These are phyloP conservation scores for Drosophila micromelanica DNA, from an alignment of 1,140 invertebrate genomes.

Conservation along the genomic window DNA sequence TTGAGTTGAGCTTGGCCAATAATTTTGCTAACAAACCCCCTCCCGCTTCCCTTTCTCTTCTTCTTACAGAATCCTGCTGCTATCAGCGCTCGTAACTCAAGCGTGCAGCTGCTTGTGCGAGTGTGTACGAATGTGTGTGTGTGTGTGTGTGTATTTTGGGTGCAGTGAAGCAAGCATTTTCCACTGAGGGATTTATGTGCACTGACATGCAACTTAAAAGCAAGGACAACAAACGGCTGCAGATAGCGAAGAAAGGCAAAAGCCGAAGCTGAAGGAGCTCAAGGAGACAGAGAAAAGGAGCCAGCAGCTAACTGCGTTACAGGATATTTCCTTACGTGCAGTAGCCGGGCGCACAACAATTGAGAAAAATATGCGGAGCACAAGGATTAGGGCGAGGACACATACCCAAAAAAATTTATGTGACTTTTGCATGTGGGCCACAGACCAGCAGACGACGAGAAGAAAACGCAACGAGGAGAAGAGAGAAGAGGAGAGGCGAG, in stretches of 20 bases:
- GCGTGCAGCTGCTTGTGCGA: slow-evolving; percentile 21
- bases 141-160: slow-evolving; percentile 56
- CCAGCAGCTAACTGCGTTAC: slow-evolving; percentile 1
- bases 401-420: slow-evolving; percentile 61
- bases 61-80: slow-evolving; percentile 2
- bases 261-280: slow-evolving; percentile 19
- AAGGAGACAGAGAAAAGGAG: slow-evolving; percentile 16
- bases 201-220: slow-evolving; percentile 80
- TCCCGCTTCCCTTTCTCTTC: not conserved
- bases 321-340: slow-evolving; percentile 48
- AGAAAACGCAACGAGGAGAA: not conserved
- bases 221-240: slow-evolving; percentile 69
- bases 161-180: slow-evolving; percentile 75
- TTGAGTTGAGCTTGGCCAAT: slow-evolving; percentile 70
- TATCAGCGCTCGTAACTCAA: slow-evolving; percentile 52
- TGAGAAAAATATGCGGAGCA: slow-evolving; percentile 75
- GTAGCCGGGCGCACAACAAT: slow-evolving; percentile 58
- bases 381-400: slow-evolving; percentile 68
- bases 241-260: slow-evolving; percentile 46
- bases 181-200: slow-evolving; percentile 77
- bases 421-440: slow-evolving; percentile 71
- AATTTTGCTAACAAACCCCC: slow-evolving; percentile 40
- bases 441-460: slow-evolving; percentile 7
- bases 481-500: not conserved
- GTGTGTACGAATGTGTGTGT: slow-evolving; percentile 20